Percentiles rank a stretch among this genome's conserved stretches.
These are phyloP conservation scores for Lycodopsis pacificus DNA, from an alignment of 2,797 vertebrate species.

Conservation along the genomic window DNA sequence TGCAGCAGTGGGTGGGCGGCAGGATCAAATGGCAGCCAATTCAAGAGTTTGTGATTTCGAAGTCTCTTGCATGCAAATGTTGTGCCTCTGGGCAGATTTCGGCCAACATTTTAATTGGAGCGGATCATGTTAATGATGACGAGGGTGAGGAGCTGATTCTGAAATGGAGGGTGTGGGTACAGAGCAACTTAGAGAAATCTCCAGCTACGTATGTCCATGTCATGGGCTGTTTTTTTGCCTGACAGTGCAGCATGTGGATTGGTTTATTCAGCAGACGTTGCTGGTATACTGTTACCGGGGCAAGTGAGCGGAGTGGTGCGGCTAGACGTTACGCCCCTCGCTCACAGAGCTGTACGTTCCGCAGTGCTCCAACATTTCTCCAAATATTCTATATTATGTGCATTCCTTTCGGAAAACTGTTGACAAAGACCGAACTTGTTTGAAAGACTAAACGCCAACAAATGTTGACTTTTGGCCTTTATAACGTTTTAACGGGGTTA, in stretches of 20 bases:
- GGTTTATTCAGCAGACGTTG: conserved; percentile 7
- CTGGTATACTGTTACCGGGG: neutral
- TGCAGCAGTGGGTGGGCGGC: conserved; percentile 24
- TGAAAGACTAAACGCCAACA: neutral
- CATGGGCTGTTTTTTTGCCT: neutral
- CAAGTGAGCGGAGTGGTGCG: too few species aligned
- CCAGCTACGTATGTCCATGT: neutral
- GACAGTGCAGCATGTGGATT: conserved; percentile 11
- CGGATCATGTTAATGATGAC: conserved; percentile 10
- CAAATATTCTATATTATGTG: neutral
- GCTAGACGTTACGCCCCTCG: neutral
- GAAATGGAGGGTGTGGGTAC: conserved; percentile 3
- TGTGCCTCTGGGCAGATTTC: conserved; percentile 16
- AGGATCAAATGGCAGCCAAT: conserved; percentile 29
- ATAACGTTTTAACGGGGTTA: neutral
- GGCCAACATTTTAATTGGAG: conserved; percentile 21
- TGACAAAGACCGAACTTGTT: neutral
- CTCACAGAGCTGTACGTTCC: neutral
- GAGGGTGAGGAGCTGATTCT: neutral
- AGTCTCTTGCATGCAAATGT: conserved; percentile 16
- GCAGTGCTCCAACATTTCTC: neutral
- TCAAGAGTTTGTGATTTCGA: conserved; percentile 16
- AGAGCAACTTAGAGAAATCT: neutral
- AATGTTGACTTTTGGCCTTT: neutral
- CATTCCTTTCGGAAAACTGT: neutral